Conservation (phyloP, 2,113 vertebrate genomes). For the Mesoclemmys tuberculata region DNA sequence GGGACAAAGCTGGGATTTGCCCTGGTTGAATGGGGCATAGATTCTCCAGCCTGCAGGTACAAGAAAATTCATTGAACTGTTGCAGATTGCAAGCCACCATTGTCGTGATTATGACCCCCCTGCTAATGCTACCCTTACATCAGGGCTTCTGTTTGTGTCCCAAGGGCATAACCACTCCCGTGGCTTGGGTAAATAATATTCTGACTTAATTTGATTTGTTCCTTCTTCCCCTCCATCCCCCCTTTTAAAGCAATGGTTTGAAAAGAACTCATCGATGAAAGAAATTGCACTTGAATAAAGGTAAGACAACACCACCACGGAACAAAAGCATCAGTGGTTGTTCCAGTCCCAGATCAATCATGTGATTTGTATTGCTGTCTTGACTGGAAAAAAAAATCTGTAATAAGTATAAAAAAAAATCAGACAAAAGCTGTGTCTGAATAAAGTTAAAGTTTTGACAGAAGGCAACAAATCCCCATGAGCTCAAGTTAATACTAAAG, state of each 20-base stretch:
- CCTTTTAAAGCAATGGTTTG: background rate
- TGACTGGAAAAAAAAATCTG: background rate
- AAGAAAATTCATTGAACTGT: background rate
- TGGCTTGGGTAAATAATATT: background rate
- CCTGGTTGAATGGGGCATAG: background rate
- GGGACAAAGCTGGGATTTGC: background rate
- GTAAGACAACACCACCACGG: background rate
- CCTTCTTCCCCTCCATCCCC: background rate
- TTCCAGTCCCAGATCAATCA: background rate
- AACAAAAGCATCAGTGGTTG: background rate
- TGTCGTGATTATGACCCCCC: background rate
- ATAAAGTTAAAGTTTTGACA: constrained; percentile 38
- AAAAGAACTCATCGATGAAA: background rate
- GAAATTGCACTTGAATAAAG: constrained; percentile 3
- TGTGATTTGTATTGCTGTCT: background rate
- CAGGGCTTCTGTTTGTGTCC: background rate
- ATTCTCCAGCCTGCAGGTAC: background rate
- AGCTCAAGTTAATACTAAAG: constrained; percentile 55
- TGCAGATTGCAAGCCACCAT: background rate
- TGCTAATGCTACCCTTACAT: background rate
- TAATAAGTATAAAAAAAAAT: constrained; percentile 53
- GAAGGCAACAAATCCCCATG: constrained; percentile 65
- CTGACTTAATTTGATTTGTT: background rate
- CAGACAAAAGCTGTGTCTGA: constrained; percentile 34
- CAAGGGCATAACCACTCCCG: background rate